These are phyloP conservation scores for Excalfactoria chinensis DNA, from an alignment of 2,113 vertebrate species.

Conservation along the genomic window DNA sequence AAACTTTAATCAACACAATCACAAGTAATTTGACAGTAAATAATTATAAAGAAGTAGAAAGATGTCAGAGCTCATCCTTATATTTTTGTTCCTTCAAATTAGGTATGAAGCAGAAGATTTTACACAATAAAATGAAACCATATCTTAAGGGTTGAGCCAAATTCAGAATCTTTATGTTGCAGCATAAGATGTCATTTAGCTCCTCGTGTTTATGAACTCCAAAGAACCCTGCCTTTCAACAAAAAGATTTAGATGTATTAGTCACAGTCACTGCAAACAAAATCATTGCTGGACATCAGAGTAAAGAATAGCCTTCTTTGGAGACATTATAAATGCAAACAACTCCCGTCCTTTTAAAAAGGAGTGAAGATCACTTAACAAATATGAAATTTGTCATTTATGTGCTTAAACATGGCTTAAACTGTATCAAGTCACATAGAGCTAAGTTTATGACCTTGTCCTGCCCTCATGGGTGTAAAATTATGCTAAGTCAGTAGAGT, in stretches of 20 bases:
- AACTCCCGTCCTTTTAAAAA: background rate
- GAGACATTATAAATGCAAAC: background rate
- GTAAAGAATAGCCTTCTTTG: background rate
- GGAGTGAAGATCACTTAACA: background rate
- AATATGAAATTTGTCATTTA: background rate
- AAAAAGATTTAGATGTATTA: background rate
- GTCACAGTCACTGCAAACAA: background rate
- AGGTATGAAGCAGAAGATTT: background rate
- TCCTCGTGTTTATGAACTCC: background rate
- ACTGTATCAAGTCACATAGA: background rate
- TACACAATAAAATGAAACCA: background rate
- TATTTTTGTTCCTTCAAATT: background rate
- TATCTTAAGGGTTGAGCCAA: background rate
- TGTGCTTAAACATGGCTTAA: background rate
- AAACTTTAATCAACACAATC: conserved; percentile 30
- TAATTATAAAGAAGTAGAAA: conserved; percentile 21
- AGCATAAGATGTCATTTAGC: background rate
- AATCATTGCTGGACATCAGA: background rate
- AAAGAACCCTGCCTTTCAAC: background rate
- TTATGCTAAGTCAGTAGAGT: conserved; percentile 16
- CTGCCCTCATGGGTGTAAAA: background rate
- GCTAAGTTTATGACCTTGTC: background rate
- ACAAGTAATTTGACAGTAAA: background rate
- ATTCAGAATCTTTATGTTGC: background rate
- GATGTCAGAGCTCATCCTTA: background rate